Evolutionary conservation across 2,888 invertebrate genomes (phyloP), one percentile per base, ranked within the genome.

Genomic region (Ptychoptera albimana): DNA sequence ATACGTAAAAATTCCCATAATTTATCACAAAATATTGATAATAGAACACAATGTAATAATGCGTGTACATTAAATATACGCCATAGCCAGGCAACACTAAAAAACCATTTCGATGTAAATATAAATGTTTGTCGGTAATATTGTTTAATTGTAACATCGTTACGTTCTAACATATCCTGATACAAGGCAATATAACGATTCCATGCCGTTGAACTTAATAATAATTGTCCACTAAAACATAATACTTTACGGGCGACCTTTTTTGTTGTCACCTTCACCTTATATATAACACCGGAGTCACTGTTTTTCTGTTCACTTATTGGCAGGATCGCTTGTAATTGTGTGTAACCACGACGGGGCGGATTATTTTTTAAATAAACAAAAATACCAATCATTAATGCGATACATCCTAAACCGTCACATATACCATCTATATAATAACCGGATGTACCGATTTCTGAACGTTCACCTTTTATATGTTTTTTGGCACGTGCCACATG

Each of bases 351-450:
- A 10, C 81, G 70, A 43, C 82, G 69, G 0, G 80, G 80, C 6
- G 82, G 80, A 58, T 83, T 82, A 51, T 75, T 77, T 55, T 74
- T 77, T 8, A 87, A 65, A 56, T 75, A 84, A 39, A 77, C 60
- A 47, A 76, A 70, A 39, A 81, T 71, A 16, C 84, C 87, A 14
- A 79, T 59, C 50, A 86, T 68, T 52, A 87, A 70, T 0, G 79
- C 80, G 4, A 77, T 65, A 32, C 80, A 82, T 0, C 87, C 87
- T 7, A 87, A 56, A 1, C 78, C 75, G 65, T 89, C 89, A 54
- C 86, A 85, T 4, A 84, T 61, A 0, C 86, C 87, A 54, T 89
- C 89, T 2, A 89, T 75, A 63, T 80, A 81, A 56, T 84, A 88
- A 0, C 89, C 89, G 1, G 77, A 57, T 0, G 81, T 77, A 1